Evolutionary conservation across 2,113 vertebrate species (phyloP), one percentile per base, ranked within the genome.

Genomic region (Callopanchax toddi): DNA sequence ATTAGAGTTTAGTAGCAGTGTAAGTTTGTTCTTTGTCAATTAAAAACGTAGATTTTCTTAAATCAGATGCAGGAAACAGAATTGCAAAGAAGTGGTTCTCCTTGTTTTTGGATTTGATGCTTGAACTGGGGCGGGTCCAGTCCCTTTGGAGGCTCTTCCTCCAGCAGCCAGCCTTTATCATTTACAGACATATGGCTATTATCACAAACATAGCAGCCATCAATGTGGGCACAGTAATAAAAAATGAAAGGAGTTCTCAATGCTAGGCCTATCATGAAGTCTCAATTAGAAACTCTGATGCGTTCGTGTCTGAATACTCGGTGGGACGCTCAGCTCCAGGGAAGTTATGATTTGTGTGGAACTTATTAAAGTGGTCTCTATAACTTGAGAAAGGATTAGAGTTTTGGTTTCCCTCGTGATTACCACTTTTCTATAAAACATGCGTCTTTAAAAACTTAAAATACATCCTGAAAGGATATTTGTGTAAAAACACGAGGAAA

Each of bases 131-230:
- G 5, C 11, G 5, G 36, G 12, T 42, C 26, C 16, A n/a, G 10
- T 21, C 25, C 49, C n/a, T n/a, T 1, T 26, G n/a, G 11, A 26
- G 0, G 3, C 6, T 13, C 16, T 45, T 48, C 36, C 48, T 66
- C n/a, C 21, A 6, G 16, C 13, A 3, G 10, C 10, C 16, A 13
- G 9, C 20, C n/a, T 44, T 57, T 77, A 83, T 87, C 80, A 79
- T 60, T 3, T 9, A 72, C 37, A 37, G 12, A 37, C 77, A 65
- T 51, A 74, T 49, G 69, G 49, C 17, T 0, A 52, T 0, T 21
- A 17, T 62, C 61, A 42, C 53, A 39, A 40, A 32, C 22, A 9
- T 3, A 44, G 42, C 6, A 16, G 20, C 50, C 58, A 17, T 17
- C 2, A 6, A 13, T 42, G 21, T 29, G 44, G 6, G 43, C 29